A percentile compares a stretch with the other conserved stretches of the same genome.
Evolutionary conservation across 2,797 vertebrate genomes (phyloP).

Genomic region (Galago senegalensis): DNA sequence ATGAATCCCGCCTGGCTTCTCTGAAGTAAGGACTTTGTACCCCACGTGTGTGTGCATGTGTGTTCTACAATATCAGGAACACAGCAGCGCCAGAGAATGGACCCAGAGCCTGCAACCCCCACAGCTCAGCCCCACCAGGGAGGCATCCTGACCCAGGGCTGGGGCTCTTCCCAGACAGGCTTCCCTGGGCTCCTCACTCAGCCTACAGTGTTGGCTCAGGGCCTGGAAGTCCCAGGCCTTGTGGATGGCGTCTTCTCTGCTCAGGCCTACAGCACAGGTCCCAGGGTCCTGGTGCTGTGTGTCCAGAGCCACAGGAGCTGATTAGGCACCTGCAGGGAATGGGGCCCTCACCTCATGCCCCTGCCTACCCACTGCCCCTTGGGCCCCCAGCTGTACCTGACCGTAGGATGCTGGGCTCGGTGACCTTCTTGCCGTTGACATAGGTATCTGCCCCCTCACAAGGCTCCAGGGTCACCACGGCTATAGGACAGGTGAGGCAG

Average conservation of each 20-base stretch:
- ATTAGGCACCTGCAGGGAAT: not conserved
- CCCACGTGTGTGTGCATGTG: rapidly evolving
- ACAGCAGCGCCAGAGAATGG: rapidly evolving
- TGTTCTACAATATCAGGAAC: not conserved
- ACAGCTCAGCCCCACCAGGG: not conserved
- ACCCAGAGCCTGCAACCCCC: not conserved
- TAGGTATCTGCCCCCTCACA: slow-evolving; percentile 97
- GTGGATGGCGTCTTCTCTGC: not conserved
- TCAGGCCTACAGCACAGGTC: not conserved
- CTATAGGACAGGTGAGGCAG: slow-evolving; percentile 67
- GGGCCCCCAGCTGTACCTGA: slow-evolving; percentile 91
- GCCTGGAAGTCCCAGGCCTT: not conserved
- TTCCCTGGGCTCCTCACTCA: no score
- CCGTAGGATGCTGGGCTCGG: slow-evolving; percentile 94
- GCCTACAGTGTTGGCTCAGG: not conserved
- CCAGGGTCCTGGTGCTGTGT: no score
- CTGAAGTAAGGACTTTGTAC: not conserved
- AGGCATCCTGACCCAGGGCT: no score
- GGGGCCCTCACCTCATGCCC: not conserved
- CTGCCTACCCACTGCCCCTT: rapidly evolving
- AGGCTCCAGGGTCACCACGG: slow-evolving; percentile 95
- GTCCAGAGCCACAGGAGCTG: not conserved
- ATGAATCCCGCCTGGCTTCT: no score
- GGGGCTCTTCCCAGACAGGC: no score
- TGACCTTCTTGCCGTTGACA: slow-evolving; percentile 97